These are phyloP conservation scores for Chelonus insularis DNA, from an alignment of 1,140 invertebrate species.

Conservation along the genomic window DNA sequence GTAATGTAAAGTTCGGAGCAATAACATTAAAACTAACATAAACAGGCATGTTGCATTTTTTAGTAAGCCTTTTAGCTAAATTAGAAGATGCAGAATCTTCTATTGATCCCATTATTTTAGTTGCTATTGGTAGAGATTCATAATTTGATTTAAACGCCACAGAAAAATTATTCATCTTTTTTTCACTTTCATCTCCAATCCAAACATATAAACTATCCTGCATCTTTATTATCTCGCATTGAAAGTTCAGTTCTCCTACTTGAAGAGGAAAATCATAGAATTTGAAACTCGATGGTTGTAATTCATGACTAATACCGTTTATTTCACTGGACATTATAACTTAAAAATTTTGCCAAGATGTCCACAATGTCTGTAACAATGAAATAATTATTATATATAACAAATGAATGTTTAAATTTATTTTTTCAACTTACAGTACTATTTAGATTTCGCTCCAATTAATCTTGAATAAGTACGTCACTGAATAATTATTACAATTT, in stretches of 20 bases:
- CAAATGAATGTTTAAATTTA: too few relatives aligned
- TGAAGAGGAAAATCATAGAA: constrained; percentile 46
- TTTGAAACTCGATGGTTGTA: constrained; percentile 43
- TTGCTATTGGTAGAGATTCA: constrained; percentile 45
- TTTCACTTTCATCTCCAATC: constrained; percentile 43
- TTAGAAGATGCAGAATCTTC: constrained; percentile 44
- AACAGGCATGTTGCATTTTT: constrained; percentile 48
- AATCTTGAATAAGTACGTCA: too few relatives aligned
- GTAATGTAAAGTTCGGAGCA: constrained; percentile 39
- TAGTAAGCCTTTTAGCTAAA: constrained; percentile 49
- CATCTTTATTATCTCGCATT: constrained; percentile 53
- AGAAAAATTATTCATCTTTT: constrained; percentile 49
- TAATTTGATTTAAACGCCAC: constrained; percentile 45
- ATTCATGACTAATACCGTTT: constrained; percentile 13
- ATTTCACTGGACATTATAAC: too few relatives aligned
- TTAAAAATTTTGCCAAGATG: too few relatives aligned
- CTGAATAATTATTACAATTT: too few relatives aligned
- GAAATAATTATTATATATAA: too few relatives aligned
- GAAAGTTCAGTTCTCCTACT: constrained; percentile 44
- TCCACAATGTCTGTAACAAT: not conserved
- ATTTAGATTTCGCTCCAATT: too few relatives aligned
- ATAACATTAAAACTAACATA: constrained; percentile 56
- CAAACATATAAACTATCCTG: constrained; percentile 52
- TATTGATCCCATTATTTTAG: constrained; percentile 50
- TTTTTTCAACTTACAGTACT: too few relatives aligned